Base-by-base conservation (phyloP, 1,140 invertebrate genomes). In the Polyergus mexicanus region DNA sequence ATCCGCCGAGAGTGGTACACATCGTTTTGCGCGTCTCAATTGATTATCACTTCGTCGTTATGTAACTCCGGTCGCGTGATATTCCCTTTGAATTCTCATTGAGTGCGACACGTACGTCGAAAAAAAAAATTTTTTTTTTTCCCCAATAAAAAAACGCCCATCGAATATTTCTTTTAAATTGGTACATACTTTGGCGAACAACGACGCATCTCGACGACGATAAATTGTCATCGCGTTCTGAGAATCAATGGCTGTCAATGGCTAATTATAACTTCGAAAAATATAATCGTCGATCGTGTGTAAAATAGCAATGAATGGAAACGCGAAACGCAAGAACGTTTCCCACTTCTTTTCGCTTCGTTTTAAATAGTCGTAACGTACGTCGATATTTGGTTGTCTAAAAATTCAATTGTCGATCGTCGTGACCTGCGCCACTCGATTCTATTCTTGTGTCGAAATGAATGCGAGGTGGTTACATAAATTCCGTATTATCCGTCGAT, bases 241-340 rank as follows among this genome's bases (percentile, higher is more conserved):
- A 38, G 35, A 51, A 51, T 74, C 51, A n/a, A n/a, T n/a, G n/a
- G 2, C 32, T 74, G 71, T 58, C 71, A 32, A 56, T 19, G 51
- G 32, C 6, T 22, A n/a, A 60, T 74, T 74, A 58, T 41, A 74
- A 54, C n/a, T 74, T 58, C n/a, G 54, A 54, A 6, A 58, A 41
- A 74, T 58, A 58, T 60, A 41, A n/a, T n/a, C 51, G 7, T 58
- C 19, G n/a, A 5, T n/a, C 35, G n/a, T 72, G 54, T 32, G 13
- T 22, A 58, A n/a, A 22, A 58, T 58, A 56, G 16, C 35, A n/a
- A 41, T 25, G 22, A 41, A 60, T 8, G 19, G 6, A 47, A 13
- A 47, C 11, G 11, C 16, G 13, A 41, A 60, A 60, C 32, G 7
- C 3, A 32, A 74, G 19, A 4, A 38, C n/a, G 22, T 58, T 47